phyloP scores from a whole-genome alignment of 2,888 invertebrate species.

The Cephus sareptanus region DNA sequence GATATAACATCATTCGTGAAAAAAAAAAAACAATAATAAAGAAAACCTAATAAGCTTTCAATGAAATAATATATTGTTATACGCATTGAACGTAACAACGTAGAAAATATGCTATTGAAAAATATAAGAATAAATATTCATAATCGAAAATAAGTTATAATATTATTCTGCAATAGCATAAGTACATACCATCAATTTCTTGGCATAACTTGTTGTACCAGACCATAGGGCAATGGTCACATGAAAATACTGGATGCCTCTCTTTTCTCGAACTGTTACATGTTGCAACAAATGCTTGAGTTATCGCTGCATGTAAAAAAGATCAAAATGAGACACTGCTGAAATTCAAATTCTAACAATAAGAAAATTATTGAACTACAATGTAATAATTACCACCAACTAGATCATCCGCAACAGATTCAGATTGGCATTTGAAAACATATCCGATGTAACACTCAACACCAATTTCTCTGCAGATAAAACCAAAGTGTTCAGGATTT shows the following conservation, averaged over 20 bases:
- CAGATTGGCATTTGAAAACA: conserved; percentile 90
- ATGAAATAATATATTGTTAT: not conserved
- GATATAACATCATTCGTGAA: not conserved
- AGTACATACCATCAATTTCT: conserved; percentile 78
- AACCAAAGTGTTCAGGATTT: conserved; percentile 90
- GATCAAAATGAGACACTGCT: not conserved
- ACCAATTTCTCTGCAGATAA: conserved; percentile 86
- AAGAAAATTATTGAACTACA: not conserved
- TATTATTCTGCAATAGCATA: not conserved
- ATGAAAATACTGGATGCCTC: conserved; percentile 81
- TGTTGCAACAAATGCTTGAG: conserved; percentile 78
- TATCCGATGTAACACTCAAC: conserved; percentile 82
- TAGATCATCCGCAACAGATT: conserved; percentile 83
- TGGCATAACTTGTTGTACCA: conserved; percentile 92
- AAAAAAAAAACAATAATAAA: not conserved
- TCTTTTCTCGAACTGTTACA: conserved; percentile 66
- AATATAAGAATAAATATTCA: not conserved
- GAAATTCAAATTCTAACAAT: not conserved
- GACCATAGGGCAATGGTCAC: conserved; percentile 95
- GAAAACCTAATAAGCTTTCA: not conserved
- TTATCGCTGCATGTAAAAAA: conserved; percentile 72
- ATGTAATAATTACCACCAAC: conserved; percentile 71
- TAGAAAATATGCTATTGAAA: not conserved
- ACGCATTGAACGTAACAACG: not conserved
- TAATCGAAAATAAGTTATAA: not conserved